Conservation (phyloP, 2,113 vertebrate species). For the Zosterops lateralis region DNA sequence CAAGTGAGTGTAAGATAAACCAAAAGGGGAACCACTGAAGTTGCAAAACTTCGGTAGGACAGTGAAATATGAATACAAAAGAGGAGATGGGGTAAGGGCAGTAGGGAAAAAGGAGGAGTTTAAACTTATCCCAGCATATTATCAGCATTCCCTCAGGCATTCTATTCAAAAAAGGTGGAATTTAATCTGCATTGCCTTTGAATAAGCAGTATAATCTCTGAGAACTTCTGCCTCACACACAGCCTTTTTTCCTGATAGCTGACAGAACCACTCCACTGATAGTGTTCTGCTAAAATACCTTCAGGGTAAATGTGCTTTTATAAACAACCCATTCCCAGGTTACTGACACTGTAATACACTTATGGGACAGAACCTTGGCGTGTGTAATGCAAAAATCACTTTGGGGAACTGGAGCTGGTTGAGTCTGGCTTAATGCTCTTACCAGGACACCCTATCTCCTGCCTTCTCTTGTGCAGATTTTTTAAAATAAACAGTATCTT, state of each 20-base stretch:
- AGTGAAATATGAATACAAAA: neutral
- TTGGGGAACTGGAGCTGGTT: neutral
- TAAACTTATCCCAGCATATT: neutral
- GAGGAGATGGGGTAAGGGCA: neutral
- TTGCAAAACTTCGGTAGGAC: neutral
- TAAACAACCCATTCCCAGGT: neutral
- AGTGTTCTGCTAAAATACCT: neutral
- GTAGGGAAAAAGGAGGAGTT: neutral
- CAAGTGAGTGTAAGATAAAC: neutral
- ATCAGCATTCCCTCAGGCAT: neutral
- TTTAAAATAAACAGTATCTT: neutral
- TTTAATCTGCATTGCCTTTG: neutral
- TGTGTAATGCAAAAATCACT: neutral
- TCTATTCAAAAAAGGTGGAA: neutral
- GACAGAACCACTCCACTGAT: neutral
- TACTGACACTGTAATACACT: neutral
- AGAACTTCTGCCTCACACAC: neutral
- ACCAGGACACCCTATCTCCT: neutral
- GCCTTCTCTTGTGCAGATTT: neutral
- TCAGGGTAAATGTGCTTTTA: neutral
- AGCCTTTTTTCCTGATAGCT: neutral
- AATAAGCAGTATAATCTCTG: neutral
- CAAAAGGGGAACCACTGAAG: neutral
- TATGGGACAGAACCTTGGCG: neutral
- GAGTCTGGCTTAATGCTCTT: neutral